phyloP scores from a whole-genome alignment of 2,113 vertebrate genomes.

The Tamias sibiricus region DNA sequence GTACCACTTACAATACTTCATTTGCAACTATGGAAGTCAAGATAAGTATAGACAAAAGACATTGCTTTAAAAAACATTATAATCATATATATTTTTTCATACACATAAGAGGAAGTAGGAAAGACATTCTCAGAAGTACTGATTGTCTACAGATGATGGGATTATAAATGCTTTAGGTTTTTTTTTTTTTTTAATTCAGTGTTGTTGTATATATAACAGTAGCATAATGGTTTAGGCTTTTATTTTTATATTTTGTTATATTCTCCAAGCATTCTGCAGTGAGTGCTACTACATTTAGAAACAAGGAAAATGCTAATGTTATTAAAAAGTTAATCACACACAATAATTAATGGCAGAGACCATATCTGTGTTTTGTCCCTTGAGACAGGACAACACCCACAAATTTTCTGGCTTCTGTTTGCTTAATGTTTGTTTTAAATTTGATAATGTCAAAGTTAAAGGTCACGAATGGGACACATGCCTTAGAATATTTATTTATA shows the following conservation, averaged over 20 bases:
- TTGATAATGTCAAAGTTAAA: conserved; percentile 8
- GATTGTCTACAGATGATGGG: neutral
- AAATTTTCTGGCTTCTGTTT: conserved; percentile 31
- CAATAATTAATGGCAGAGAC: neutral
- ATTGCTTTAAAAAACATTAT: neutral
- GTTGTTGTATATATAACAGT: too few relatives aligned
- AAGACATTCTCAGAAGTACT: neutral
- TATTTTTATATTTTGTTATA: conserved; percentile 6
- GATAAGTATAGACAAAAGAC: neutral
- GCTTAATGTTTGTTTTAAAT: conserved; percentile 59
- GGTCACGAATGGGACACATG: neutral
- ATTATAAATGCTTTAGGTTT: neutral
- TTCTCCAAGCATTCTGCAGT: neutral
- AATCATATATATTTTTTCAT: neutral
- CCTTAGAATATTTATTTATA: neutral
- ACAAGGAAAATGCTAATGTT: neutral
- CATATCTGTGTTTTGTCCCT: neutral
- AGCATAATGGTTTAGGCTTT: neutral
- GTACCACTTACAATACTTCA: neutral
- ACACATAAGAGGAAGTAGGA: neutral
- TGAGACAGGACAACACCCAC: neutral
- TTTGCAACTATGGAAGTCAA: neutral
- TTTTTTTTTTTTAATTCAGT: too few relatives aligned
- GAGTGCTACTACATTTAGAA: neutral
- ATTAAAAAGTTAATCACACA: neutral